Conservation (phyloP, 2,797 vertebrate species). For the Catharus ustulatus region DNA sequence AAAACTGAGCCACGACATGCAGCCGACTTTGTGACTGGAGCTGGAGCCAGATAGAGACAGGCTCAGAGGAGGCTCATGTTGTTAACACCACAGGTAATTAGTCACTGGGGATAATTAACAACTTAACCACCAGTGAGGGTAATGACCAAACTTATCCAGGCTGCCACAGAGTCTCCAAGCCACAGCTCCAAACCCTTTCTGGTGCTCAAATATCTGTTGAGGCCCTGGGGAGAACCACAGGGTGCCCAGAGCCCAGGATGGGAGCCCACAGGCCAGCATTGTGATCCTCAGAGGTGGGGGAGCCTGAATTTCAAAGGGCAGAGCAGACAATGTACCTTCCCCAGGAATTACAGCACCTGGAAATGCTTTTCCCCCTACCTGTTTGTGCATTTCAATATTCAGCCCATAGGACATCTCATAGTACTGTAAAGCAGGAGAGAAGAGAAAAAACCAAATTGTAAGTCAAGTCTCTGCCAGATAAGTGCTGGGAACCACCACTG, state of each 20-base stretch:
- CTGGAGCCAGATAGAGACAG: background rate
- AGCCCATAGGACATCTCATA: slow-evolving; percentile 98
- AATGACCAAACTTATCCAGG: background rate
- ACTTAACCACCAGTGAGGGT: background rate
- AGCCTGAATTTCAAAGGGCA: background rate
- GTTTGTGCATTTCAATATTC: slow-evolving; percentile 99
- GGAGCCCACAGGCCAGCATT: background rate
- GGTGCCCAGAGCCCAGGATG: background rate
- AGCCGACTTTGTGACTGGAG: background rate
- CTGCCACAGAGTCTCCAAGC: background rate
- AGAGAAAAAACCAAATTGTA: background rate
- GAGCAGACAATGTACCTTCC: background rate
- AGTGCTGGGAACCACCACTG: background rate
- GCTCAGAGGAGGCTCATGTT: slow-evolving; percentile 2
- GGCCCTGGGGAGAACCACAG: background rate
- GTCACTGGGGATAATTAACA: slow-evolving; percentile 28
- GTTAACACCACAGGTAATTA: slow-evolving; percentile 57
- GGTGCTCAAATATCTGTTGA: background rate
- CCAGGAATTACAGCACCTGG: background rate
- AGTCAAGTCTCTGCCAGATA: background rate
- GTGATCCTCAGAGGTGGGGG: fast-evolving
- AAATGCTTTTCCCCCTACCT: slow-evolving; percentile 79
- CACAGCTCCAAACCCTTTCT: background rate
- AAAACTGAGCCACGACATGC: background rate
- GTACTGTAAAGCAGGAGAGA: slow-evolving; percentile 77